A percentile compares a stretch with the other conserved stretches of the same genome.
Conservation (phyloP, 2,797 vertebrate species). For the Oceanodroma leucorhoa region DNA sequence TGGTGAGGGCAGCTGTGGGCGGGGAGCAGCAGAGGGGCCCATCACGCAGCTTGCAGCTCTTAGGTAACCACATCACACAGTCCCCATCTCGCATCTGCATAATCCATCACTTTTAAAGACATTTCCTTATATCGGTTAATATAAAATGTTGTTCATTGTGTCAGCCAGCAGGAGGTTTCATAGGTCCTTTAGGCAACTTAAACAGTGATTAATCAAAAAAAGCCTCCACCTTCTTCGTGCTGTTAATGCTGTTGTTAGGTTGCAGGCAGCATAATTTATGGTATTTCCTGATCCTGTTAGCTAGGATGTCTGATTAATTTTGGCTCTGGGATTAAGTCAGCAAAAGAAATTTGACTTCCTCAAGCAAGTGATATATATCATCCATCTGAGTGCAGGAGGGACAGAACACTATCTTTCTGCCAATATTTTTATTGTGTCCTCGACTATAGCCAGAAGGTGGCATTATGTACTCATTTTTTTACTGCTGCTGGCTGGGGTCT, state of each 20-base stretch:
- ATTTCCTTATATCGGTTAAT: slow-evolving; percentile 50
- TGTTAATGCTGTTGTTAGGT: slow-evolving; percentile 64
- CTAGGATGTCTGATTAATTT: slow-evolving; percentile 72
- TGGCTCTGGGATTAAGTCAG: slow-evolving; percentile 74
- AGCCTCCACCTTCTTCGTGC: slow-evolving; percentile 51
- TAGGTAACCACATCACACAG: slow-evolving; percentile 16
- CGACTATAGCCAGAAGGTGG: slow-evolving; percentile 57
- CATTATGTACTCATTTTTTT: slow-evolving; percentile 57
- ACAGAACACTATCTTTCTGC: slow-evolving; percentile 10
- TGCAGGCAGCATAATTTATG: slow-evolving; percentile 68
- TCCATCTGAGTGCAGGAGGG: not conserved
- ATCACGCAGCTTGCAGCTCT: accelerated
- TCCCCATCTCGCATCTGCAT: not conserved
- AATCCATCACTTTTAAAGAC: slow-evolving; percentile 62
- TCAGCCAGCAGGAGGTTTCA: slow-evolving; percentile 69
- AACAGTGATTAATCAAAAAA: slow-evolving; percentile 72
- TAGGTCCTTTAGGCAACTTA: slow-evolving; percentile 71
- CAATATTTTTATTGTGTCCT: not conserved
- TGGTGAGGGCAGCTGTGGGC: not conserved
- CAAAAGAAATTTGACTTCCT: slow-evolving; percentile 71
- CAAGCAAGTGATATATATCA: slow-evolving; percentile 65
- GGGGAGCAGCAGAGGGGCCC: not conserved
- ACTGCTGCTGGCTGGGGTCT: not conserved
- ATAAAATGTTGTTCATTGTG: slow-evolving; percentile 67
- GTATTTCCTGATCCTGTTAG: slow-evolving; percentile 66